Base-by-base conservation (phyloP, 2,113 vertebrate species). In the Gallinago media region DNA sequence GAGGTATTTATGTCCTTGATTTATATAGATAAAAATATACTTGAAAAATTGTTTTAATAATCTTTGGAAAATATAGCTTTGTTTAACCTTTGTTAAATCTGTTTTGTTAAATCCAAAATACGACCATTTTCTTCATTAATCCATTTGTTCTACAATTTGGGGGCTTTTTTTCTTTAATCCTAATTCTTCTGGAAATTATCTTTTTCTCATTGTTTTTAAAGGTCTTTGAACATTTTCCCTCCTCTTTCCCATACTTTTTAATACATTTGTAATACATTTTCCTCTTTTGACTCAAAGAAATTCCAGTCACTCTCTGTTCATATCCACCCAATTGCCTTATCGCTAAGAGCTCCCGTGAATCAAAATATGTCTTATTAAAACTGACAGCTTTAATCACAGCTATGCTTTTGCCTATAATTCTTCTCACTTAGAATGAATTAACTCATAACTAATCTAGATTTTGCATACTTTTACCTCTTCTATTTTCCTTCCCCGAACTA, bases 81-180 rank as follows among this genome's bases (percentile, higher is more conserved):
- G 6, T 32, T 77, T 52, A 52, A 32, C 8, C 29, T 66, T 19
- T 8, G 18, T n/a, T 36, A 71, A 18, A 66, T 44, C 3, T n/a
- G 16, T 56, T 94, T 49, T 36, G 46, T 61, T 4, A 19, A 14
- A 15, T 62, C 12, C 31, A 49, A 26, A 58, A 11, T 12, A 38
- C 0, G 0, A 38, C 17, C 10, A 0, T 9, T 83, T 52, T 47
- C 36, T 54, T 67, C 25, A 75, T 42, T 29, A 42, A 11, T 21
- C 13, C 2, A 2, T 75, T 86, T 25, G 4, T 67, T 80, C 36
- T 42, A 16, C 11, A 25, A n/a, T 79, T 79, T 42, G 31, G 31
- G 21, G 9, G 7, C 12, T 54, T 23, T 66, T 74, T 27, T 6
- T 21, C 46, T 73, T 67, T 55, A 90, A 62, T 44, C 29, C 25